Evolutionary conservation across 2,113 vertebrate genomes (phyloP), one percentile per base, ranked within the genome.

Genomic region (Dipodomys stephensi): DNA sequence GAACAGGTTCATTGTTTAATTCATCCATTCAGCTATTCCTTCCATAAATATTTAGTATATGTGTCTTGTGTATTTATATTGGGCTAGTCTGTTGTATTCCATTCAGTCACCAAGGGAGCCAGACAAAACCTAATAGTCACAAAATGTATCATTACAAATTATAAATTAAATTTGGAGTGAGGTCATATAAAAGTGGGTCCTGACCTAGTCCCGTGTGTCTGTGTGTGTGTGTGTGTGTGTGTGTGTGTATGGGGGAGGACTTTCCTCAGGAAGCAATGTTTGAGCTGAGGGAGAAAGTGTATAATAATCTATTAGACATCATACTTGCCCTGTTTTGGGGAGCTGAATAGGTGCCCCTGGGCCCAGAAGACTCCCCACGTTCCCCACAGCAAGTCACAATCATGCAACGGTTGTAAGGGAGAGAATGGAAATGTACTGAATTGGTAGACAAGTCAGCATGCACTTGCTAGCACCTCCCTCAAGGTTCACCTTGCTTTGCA

Each of bases 391-490:
- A 93, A 96, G 91, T 94, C 68, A 23, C 4, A 2, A 76, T 76
- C 9, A 44, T 57, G 72, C 0, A 62, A 71, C 88, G 87, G 88
- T 76, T 19, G 4, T 67, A 92, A 94, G 96, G 92, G 82, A 89
- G 76, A 87, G 82, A 74, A 19, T n/a, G 88, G 60, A 92, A 96
- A 91, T 82, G 73, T 89, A 53, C 57, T 90, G 79, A 87, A 92
- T 60, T 92, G 94, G 94, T 46, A 82, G 11, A 60, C 69, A 46
- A 60, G 39, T 83, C 87, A 69, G 2, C 8, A 88, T 64, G 92
- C 93, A 96, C 88, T 94, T 94, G 89, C 79, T 88, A 95, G 88
- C 60, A 30, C 76, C 92, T 91, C 90, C 73, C 88, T 83, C 93
- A 85, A 94, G 94, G 93, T 96, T 85, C 88, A 64, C 60, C 93